Conservation (phyloP, 2,888 invertebrate species). For the Hoplodrina ambigua region DNA sequence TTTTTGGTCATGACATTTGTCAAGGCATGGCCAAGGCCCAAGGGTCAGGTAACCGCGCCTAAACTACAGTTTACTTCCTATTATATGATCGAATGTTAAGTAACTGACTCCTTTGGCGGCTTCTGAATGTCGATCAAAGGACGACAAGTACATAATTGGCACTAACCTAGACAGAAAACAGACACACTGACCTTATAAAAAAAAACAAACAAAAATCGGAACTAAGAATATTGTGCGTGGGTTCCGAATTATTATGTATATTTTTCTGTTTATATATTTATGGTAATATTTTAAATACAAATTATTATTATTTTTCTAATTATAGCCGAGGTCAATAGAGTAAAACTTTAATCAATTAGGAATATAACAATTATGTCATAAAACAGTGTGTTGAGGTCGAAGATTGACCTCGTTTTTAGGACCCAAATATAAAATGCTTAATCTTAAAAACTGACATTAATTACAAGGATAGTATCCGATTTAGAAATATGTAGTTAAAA, state of each 20-base stretch:
- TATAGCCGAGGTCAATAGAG: conserved; percentile 40
- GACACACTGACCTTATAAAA: conserved; percentile 62
- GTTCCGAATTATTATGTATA: conserved; percentile 3
- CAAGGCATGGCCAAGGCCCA: conserved; percentile 42
- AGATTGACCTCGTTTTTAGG: conserved; percentile 41
- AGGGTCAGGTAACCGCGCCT: conserved; percentile 33
- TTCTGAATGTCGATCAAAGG: conserved; percentile 63
- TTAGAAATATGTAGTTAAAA: conserved; percentile 13
- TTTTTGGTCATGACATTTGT: conserved; percentile 52
- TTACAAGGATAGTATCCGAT: conserved; percentile 35
- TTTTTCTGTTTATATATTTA: conserved; percentile 10
- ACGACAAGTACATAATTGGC: conserved; percentile 61
- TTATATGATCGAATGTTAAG: conserved; percentile 32
- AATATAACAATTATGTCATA: conserved; percentile 41
- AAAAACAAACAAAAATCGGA: conserved; percentile 37
- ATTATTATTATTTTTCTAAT: conserved; percentile 35
- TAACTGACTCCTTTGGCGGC: conserved; percentile 21
- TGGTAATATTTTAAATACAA: conserved; percentile 10
- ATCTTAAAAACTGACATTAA: conserved; percentile 24
- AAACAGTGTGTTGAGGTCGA: conserved; percentile 29
- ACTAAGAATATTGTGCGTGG: conserved; percentile 24
- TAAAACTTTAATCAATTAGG: conserved; percentile 31
- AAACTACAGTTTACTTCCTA: conserved; percentile 57
- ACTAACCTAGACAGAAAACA: conserved; percentile 61
- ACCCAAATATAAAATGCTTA: conserved; percentile 14